These are phyloP conservation scores for Galeruca laticollis DNA, from an alignment of 2,888 invertebrate species.

Conservation along the genomic window DNA sequence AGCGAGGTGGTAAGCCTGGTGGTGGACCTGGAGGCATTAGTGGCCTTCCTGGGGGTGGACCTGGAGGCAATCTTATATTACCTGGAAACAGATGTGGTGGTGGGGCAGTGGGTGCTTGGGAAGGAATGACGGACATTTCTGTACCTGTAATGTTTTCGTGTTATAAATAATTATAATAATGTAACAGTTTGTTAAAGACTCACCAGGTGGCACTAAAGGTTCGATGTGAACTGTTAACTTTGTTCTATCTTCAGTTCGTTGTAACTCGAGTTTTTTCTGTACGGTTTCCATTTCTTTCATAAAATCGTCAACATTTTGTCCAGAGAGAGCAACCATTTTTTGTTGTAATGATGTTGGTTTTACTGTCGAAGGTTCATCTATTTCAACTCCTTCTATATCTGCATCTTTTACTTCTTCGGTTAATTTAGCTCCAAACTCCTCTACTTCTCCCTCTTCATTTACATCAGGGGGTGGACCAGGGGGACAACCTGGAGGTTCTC, in stretches of 20 bases:
- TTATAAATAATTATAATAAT: not conserved
- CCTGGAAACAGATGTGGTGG: constrained; percentile 64
- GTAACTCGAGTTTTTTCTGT: constrained; percentile 76
- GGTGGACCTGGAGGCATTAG: constrained; percentile 71
- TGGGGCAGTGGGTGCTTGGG: constrained; percentile 62
- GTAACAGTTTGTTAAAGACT: not conserved
- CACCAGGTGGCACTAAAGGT: constrained; percentile 54
- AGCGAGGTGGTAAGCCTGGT: constrained; percentile 71
- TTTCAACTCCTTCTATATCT: constrained; percentile 48
- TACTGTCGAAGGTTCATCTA: constrained; percentile 44
- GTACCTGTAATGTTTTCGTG: constrained; percentile 21
- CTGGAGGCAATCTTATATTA: constrained; percentile 65
- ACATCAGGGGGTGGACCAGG: constrained; percentile 86
- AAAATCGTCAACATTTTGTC: constrained; percentile 92
- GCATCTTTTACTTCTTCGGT: constrained; percentile 57
- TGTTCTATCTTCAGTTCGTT: constrained; percentile 50
- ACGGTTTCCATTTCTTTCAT: constrained; percentile 94
- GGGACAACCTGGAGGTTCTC: constrained; percentile 88
- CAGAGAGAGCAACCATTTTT: constrained; percentile 88
- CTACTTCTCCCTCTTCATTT: constrained; percentile 74
- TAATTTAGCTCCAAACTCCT: constrained; percentile 58
- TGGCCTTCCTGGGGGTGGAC: constrained; percentile 68
- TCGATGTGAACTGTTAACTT: constrained; percentile 55
- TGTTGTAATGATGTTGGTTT: constrained; percentile 86
- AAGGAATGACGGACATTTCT: constrained; percentile 52